Evolutionary conservation across 2,113 vertebrate genomes (phyloP), one percentile per base, ranked within the genome.

Genomic region (Laticauda colubrina): DNA sequence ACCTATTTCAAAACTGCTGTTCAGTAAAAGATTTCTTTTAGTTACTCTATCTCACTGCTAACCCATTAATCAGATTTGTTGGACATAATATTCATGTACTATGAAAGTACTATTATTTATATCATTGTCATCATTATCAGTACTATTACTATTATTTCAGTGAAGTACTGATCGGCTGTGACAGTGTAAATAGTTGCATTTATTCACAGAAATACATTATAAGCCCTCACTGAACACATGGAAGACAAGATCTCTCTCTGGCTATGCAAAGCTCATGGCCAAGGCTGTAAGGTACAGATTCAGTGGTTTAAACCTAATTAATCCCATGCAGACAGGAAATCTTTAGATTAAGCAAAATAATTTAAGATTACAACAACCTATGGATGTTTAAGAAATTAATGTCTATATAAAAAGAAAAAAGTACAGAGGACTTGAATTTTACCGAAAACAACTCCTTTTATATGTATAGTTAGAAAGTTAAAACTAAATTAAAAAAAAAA

Each of bases 231-330:
- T 93, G 14, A 61, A 54, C 0, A 88, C 5, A 85, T 54, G n/a
- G n/a, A 18, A 92, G 89, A 0, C 18, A 14, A 43, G 14, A 29
- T 92, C 94, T 93, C 34, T 39, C 7, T 91, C 75, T 64, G 55
- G 34, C 61, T 92, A 57, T 5, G 48, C 86, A 92, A 94, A 92
- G 23, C 69, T 64, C 56, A 92, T 90, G 81, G 75, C 75, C 53
- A 26, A 94, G 39, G 88, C 26, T 43, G 21, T 92, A 88, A 89
- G 86, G 64, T 91, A 91, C 90, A 86, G 18, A n/a, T 89, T 91
- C n/a, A 54, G 56, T 89, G 57, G 48, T 92, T 92, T 87, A 94
- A 91, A 86, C 75, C 56, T 87, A 90, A 87, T 75, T 94, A 39
- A 87, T 39, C 91, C 55, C 81, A 34, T 87, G 88, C 29, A 43